Evolutionary conservation across 2,888 invertebrate genomes (phyloP).

Genomic region (Bombylius discolor): DNA sequence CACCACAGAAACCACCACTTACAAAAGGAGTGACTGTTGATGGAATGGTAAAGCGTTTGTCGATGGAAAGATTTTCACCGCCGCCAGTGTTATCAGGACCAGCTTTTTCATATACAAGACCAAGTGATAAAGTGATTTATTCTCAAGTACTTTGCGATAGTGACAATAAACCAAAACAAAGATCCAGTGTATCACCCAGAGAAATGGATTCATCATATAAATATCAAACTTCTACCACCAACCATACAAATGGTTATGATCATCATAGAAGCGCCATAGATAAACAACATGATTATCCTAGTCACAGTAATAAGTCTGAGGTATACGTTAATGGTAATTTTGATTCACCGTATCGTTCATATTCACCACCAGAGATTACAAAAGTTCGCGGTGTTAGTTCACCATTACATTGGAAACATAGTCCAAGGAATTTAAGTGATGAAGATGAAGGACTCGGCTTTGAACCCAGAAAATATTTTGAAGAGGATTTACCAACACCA

Average conservation of each 20-base stretch:
- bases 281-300: slow-evolving; percentile 7
- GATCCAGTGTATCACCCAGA: slow-evolving; percentile 18
- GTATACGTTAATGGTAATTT: slow-evolving; percentile 19
- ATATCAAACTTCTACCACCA: neutral
- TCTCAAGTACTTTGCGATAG: slow-evolving; percentile 54
- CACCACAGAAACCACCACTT: slow-evolving; percentile 52
- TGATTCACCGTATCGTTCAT: slow-evolving; percentile 9
- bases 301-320: slow-evolving; percentile 17
- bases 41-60: slow-evolving; percentile 61
- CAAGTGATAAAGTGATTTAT: slow-evolving; percentile 55
- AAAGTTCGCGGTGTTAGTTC: slow-evolving; percentile 22
- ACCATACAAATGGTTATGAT: slow-evolving; percentile 1
- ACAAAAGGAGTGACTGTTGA: slow-evolving; percentile 62
- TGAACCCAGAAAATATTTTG: slow-evolving; percentile 41
- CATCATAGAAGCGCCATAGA: slow-evolving; percentile 8
- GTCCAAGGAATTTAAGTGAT: slow-evolving; percentile 44
- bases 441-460: slow-evolving; percentile 71
- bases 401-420: slow-evolving; percentile 32
- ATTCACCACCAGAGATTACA: slow-evolving; percentile 17
- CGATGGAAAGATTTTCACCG: slow-evolving; percentile 54
- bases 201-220: slow-evolving; percentile 13
- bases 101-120: slow-evolving; percentile 66
- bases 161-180: slow-evolving; percentile 33
- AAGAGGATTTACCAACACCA: slow-evolving; percentile 27
- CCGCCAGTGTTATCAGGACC: slow-evolving; percentile 60